Conservation (phyloP, 2,797 vertebrate species). For the Scolopax rusticola region DNA sequence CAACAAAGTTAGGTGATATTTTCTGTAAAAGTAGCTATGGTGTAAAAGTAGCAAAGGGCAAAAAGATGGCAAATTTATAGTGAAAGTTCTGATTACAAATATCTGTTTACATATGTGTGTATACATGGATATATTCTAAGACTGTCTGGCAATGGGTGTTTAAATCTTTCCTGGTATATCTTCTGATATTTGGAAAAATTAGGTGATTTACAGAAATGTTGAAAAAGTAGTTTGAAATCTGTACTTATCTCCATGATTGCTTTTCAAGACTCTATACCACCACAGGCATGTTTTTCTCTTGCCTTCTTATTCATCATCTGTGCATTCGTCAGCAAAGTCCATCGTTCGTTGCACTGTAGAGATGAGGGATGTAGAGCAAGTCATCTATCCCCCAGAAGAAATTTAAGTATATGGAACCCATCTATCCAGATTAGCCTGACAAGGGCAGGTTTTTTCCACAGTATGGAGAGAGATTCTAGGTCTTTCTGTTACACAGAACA, state of each 20-base stretch:
- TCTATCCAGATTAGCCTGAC: neutral
- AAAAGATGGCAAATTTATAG: neutral
- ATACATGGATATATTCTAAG: neutral
- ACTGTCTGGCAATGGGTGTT: neutral
- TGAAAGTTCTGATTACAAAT: neutral
- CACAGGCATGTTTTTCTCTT: neutral
- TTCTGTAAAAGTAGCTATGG: neutral
- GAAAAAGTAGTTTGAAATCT: neutral
- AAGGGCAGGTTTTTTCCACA: neutral
- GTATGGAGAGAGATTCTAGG: no score
- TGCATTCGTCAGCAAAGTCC: neutral
- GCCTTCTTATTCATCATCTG: neutral
- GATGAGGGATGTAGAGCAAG: rapidly evolving
- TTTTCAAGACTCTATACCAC: neutral
- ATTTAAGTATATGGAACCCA: neutral
- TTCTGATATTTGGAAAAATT: neutral
- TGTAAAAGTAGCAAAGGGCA: neutral
- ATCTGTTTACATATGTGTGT: neutral
- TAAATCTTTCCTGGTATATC: neutral
- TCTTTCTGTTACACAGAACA: rapidly evolving
- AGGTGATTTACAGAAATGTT: neutral
- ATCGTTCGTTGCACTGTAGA: neutral
- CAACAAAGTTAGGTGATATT: neutral
- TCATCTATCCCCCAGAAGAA: neutral
- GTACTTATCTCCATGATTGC: neutral